phyloP scores from a whole-genome alignment of 2,113 vertebrate species.

The Clarias magur region DNA sequence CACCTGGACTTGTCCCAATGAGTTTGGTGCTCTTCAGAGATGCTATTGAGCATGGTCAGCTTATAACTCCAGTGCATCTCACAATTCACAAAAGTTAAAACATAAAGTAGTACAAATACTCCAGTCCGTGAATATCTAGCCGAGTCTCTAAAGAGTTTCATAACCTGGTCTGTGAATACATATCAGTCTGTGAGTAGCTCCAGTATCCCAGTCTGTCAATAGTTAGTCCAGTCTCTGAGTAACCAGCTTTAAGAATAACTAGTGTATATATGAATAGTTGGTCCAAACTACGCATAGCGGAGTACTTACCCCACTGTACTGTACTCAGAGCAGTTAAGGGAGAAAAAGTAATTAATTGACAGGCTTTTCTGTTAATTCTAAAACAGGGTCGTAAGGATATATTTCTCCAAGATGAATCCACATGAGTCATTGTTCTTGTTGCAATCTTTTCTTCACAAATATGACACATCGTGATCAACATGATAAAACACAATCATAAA shows the following conservation, averaged over 20 bases:
- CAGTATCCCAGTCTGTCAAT: neutral
- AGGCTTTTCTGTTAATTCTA: too few relatives aligned
- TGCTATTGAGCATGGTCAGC: slow-evolving; percentile 83
- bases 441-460: too few relatives aligned
- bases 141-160: neutral
- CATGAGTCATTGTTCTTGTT: too few relatives aligned
- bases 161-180: neutral
- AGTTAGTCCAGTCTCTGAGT: neutral
- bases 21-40: slow-evolving; percentile 84
- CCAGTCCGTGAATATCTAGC: neutral
- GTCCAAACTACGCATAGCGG: neutral
- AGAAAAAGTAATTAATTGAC: too few relatives aligned
- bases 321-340: too few relatives aligned
- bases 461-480: too few relatives aligned
- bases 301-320: too few relatives aligned
- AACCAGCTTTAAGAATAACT: too few relatives aligned
- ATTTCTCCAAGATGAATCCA: too few relatives aligned
- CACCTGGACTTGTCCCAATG: slow-evolving; percentile 77
- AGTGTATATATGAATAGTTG: too few relatives aligned
- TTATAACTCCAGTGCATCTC: slow-evolving; percentile 7
- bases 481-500: too few relatives aligned
- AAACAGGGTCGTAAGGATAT: too few relatives aligned
- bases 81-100: slow-evolving; percentile 9
- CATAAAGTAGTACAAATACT: neutral
- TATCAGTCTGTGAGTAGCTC: neutral